A percentile compares a stretch with the other conserved stretches of the same genome.
Evolutionary conservation across 2,888 invertebrate species (phyloP).

Genomic region (Diogma glabrata): DNA sequence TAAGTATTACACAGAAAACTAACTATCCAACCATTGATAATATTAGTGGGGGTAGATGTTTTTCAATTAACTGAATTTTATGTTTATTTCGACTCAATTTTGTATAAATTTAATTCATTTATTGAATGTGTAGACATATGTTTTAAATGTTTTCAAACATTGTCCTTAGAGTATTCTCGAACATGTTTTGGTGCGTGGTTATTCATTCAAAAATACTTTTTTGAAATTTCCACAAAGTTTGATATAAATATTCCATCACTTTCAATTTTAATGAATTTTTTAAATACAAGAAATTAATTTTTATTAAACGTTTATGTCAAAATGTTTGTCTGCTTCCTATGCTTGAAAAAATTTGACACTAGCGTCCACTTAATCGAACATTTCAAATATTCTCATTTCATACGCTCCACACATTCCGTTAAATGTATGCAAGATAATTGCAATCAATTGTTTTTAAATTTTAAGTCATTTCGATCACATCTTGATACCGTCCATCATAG

Average conservation of each 20-base stretch:
- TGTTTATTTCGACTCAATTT: conserved; percentile 16
- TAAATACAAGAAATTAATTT: too few relatives aligned
- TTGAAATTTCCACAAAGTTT: too few relatives aligned
- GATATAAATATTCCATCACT: too few relatives aligned
- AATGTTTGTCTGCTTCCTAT: neutral
- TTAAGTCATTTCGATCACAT: too few relatives aligned
- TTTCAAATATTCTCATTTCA: neutral
- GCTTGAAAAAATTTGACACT: neutral
- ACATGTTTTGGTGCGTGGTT: neutral
- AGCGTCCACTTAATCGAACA: neutral
- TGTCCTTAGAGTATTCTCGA: conserved; percentile 9
- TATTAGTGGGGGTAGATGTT: conserved; percentile 14
- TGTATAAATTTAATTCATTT: conserved; percentile 15
- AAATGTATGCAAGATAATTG: too few relatives aligned
- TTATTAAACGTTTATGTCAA: neutral
- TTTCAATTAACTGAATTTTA: conserved; percentile 11
- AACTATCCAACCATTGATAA: conserved; percentile 18
- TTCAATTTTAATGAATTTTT: too few relatives aligned
- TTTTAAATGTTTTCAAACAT: conserved; percentile 14
- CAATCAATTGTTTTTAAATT: too few relatives aligned
- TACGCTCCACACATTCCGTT: neutral
- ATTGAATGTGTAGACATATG: conserved; percentile 13
- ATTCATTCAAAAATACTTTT: too few relatives aligned
- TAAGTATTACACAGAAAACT: conserved; percentile 18
- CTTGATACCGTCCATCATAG: too few relatives aligned